Evolutionary conservation across 2,888 invertebrate genomes (phyloP).

Genomic region (Scaptomyza tumidula): DNA sequence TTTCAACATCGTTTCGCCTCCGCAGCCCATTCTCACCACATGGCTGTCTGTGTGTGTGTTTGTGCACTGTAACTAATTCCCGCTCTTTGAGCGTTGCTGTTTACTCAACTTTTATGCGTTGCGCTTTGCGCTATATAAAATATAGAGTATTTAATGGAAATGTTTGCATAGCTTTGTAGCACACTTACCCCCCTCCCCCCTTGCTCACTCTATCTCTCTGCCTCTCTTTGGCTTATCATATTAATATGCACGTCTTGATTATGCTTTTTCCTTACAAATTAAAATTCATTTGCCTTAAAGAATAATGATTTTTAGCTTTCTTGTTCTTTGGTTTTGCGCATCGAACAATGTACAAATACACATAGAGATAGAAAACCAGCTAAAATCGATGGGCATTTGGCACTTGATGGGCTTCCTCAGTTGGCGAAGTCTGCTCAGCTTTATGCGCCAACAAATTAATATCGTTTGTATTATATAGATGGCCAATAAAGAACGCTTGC

Average conservation of each 20-base stretch:
- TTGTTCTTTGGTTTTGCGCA: conserved; percentile 9
- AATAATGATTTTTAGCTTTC: background rate
- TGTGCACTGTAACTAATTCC: conserved; percentile 31
- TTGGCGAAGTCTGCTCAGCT: conserved; percentile 69
- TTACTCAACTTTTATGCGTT: conserved; percentile 62
- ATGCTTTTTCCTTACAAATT: conserved; percentile 58
- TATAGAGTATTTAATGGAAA: conserved; percentile 70
- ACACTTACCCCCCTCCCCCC: conserved; percentile 13
- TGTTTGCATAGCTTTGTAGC: conserved; percentile 71
- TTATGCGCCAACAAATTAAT: conserved; percentile 63
- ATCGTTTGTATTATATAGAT: conserved; percentile 52
- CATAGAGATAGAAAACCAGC: conserved; percentile 11
- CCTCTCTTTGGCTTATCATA: conserved; percentile 19
- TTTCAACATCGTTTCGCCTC: conserved; percentile 63
- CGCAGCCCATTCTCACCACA: background rate
- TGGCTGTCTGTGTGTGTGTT: background rate
- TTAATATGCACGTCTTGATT: conserved; percentile 74
- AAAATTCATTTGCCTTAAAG: conserved; percentile 53
- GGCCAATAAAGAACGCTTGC: conserved; percentile 46
- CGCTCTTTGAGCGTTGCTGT: conserved; percentile 62
- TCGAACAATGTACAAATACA: background rate
- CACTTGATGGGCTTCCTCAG: conserved; percentile 70
- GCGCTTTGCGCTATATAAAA: conserved; percentile 37
- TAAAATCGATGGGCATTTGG: conserved; percentile 77
- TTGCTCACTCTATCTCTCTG: no score